Evolutionary conservation across 1,140 invertebrate species (phyloP).

Genomic region (Diprion similis): DNA sequence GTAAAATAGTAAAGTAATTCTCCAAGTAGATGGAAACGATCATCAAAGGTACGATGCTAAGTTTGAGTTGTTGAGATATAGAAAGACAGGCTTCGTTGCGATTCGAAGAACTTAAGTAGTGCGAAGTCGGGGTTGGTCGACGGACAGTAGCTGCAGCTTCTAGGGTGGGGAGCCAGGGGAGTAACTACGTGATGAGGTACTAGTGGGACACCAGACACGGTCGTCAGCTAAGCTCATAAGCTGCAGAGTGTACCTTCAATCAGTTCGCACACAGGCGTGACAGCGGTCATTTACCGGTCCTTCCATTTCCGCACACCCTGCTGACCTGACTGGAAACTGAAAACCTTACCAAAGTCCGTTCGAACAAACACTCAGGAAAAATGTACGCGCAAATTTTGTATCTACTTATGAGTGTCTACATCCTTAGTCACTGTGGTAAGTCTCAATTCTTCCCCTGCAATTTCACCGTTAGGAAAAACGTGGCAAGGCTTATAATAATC

Average conservation of each 20-base stretch:
- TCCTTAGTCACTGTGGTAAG: background rate
- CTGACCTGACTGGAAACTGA: background rate
- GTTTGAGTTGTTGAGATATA: no score
- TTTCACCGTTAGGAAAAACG: no score
- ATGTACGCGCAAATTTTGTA: background rate
- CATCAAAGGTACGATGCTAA: background rate
- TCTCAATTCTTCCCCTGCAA: background rate
- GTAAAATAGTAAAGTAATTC: no score
- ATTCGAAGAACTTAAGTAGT: slow-evolving; percentile 1
- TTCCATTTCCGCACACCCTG: background rate
- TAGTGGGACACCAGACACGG: background rate
- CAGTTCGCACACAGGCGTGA: background rate
- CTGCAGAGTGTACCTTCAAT: background rate
- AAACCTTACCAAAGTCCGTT: background rate
- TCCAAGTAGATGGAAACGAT: background rate
- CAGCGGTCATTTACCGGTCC: background rate
- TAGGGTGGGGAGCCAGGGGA: background rate
- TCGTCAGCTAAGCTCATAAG: background rate
- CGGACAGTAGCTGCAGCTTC: background rate
- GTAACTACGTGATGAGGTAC: background rate
- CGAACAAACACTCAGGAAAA: background rate
- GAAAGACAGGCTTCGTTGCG: background rate
- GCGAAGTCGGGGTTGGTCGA: background rate
- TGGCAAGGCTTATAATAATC: no score
- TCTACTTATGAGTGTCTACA: background rate